These are phyloP conservation scores for Perca fluviatilis DNA, from an alignment of 2,113 vertebrate species.

Conservation along the genomic window DNA sequence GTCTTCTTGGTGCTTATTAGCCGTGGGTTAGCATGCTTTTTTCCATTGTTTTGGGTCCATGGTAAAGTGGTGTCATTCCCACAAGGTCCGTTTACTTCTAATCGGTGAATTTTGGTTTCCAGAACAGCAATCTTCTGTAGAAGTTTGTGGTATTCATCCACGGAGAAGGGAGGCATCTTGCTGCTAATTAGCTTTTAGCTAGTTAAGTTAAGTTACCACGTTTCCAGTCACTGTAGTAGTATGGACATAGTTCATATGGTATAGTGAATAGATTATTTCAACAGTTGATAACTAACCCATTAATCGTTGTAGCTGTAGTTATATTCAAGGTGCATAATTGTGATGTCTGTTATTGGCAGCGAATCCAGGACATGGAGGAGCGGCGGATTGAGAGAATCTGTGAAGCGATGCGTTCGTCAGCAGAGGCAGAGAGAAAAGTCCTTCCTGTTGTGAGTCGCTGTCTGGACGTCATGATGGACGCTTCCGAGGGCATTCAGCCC, in stretches of 20 bases:
- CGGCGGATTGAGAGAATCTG: slow-evolving; percentile 88
- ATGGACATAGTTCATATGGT: too few relatives aligned
- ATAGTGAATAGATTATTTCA: too few relatives aligned
- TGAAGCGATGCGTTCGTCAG: slow-evolving; percentile 90
- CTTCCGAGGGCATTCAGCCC: slow-evolving; percentile 90
- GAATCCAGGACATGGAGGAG: slow-evolving; percentile 98
- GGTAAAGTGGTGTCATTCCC: too few relatives aligned
- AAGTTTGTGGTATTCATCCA: background rate
- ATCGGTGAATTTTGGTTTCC: background rate
- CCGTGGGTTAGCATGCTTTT: too few relatives aligned
- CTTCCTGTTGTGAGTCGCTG: slow-evolving; percentile 92
- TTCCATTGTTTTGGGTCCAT: too few relatives aligned
- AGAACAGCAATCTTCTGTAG: background rate
- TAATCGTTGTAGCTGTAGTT: too few relatives aligned
- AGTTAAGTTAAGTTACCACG: too few relatives aligned
- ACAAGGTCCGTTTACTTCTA: background rate
- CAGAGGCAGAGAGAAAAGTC: slow-evolving; percentile 91
- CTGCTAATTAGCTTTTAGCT: background rate
- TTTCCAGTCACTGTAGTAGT: too few relatives aligned
- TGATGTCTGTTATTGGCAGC: slow-evolving; percentile 76
- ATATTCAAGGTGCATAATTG: too few relatives aligned
- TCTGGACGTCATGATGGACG: slow-evolving; percentile 92
- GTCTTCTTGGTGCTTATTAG: too few relatives aligned
- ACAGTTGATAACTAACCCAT: too few relatives aligned
- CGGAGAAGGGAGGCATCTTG: background rate